Evolutionary conservation across 2,113 vertebrate genomes (phyloP).

Genomic region (Cryptotis parvus): DNA sequence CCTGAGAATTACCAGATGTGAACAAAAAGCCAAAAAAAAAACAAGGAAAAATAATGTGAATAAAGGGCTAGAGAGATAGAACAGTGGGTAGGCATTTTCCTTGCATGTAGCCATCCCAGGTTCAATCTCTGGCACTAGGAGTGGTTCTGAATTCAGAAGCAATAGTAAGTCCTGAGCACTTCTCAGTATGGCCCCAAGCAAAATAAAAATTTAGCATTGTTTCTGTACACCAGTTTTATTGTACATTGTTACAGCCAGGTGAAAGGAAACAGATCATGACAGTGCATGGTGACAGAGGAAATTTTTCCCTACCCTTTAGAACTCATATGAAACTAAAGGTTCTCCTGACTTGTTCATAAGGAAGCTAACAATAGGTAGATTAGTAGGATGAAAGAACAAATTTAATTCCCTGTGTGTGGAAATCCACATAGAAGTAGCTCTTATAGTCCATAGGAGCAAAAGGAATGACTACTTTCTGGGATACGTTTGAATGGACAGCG

Average conservation of each 20-base stretch:
- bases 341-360: no score
- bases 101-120: no score
- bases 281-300: neutral
- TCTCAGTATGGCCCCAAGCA: no score
- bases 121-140: no score
- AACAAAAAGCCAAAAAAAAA: no score
- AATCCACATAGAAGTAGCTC: neutral
- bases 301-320: neutral
- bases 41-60: no score
- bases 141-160: neutral
- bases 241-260: neutral
- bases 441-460: neutral
- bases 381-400: neutral
- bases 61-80: no score
- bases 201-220: fast-evolving
- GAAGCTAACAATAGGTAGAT: neutral
- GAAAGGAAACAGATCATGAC: neutral
- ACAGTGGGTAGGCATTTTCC: no score
- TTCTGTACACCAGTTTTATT: neutral
- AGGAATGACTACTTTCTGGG: neutral
- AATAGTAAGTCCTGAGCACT: no score
- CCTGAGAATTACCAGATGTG: no score
- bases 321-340: neutral
- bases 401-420: neutral
- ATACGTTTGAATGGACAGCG: neutral